phyloP scores from a whole-genome alignment of 2,113 vertebrate genomes.

The Dipodomys stephensi region DNA sequence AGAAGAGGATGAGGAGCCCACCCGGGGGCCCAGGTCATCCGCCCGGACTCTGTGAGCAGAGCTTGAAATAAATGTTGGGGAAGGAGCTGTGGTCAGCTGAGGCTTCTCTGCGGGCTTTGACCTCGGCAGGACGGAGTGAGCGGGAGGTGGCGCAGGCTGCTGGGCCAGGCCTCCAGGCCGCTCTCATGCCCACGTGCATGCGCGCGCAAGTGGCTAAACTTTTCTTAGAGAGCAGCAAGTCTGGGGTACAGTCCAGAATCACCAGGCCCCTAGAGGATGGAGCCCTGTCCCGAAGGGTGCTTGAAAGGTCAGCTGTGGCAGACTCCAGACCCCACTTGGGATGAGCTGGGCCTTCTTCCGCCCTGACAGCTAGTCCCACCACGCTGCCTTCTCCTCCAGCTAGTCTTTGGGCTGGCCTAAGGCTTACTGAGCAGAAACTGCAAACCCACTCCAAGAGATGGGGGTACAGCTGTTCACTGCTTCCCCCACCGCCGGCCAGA shows the following conservation, averaged over 20 bases:
- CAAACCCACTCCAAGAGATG: too few species aligned
- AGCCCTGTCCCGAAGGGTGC: not conserved
- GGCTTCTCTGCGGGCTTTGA: not conserved
- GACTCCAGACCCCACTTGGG: not conserved
- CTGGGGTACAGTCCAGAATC: not conserved
- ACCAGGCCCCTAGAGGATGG: not conserved
- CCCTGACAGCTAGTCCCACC: fast-evolving
- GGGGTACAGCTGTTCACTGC: too few species aligned
- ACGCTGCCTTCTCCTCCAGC: not conserved
- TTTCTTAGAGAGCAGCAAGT: not conserved
- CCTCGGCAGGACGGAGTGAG: not conserved
- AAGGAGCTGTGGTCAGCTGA: fast-evolving
- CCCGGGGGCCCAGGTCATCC: not conserved
- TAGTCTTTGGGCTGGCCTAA: not conserved
- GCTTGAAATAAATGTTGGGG: slow-evolving; percentile 62
- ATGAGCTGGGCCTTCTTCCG: not conserved
- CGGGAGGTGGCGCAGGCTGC: too few species aligned
- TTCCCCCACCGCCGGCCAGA: not conserved
- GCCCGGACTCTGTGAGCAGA: not conserved
- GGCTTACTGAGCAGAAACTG: too few species aligned
- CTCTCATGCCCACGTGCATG: too few species aligned
- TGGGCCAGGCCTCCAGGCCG: fast-evolving
- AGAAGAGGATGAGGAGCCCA: slow-evolving; percentile 65
- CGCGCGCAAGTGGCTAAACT: fast-evolving
- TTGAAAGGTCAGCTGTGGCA: not conserved